These are phyloP conservation scores for Enteromius trimaculatus DNA, from an alignment of 2,797 vertebrate species.

Conservation along the genomic window DNA sequence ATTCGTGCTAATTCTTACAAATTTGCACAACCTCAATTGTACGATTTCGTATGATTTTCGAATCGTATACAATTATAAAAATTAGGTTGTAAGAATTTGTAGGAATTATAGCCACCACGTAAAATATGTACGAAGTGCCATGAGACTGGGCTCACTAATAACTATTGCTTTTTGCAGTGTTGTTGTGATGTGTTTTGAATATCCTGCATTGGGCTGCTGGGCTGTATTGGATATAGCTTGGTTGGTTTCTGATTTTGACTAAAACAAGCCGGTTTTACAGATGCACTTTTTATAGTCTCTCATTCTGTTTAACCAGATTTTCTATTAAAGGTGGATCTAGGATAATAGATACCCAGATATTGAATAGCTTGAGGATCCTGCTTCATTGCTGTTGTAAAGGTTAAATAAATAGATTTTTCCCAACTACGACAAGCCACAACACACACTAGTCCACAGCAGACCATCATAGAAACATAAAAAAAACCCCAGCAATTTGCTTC, in stretches of 20 bases:
- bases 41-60: too few species aligned
- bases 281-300: neutral
- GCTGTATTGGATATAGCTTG: neutral
- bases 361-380: neutral
- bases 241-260: neutral
- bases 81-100: too few species aligned
- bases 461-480: conserved; percentile 39
- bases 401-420: neutral
- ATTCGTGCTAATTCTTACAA: too few species aligned
- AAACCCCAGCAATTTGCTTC: neutral
- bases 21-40: too few species aligned
- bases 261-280: neutral
- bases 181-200: neutral
- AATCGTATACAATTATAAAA: too few species aligned
- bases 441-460: conserved; percentile 2
- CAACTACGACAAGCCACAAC: conserved; percentile 32
- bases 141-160: too few species aligned
- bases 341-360: neutral
- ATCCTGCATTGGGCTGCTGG: too few species aligned
- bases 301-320: neutral
- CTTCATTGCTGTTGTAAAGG: neutral
- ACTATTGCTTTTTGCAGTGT: neutral
- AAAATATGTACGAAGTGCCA: too few species aligned
- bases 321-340: neutral
- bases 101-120: too few species aligned